These are phyloP conservation scores for Drosophila subsilvestris DNA, from an alignment of 2,888 invertebrate genomes.

Conservation along the genomic window DNA sequence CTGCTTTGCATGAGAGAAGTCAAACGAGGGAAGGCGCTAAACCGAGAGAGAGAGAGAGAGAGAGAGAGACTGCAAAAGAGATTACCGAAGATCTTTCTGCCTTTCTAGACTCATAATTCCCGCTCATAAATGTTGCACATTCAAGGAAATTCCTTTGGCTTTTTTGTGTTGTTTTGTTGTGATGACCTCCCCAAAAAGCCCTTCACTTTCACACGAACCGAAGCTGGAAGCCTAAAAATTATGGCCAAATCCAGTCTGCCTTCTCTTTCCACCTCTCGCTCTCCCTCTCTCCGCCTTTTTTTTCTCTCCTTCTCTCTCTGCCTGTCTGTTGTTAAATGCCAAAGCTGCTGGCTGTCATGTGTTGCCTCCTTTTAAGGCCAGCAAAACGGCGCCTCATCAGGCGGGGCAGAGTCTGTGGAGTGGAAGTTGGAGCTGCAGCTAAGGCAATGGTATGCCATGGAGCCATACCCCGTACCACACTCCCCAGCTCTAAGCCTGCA, in stretches of 20 bases:
- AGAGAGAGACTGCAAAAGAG: slow-evolving; percentile 22
- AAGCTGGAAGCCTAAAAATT: slow-evolving; percentile 34
- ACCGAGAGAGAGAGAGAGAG: slow-evolving; percentile 6
- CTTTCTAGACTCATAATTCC: slow-evolving; percentile 39
- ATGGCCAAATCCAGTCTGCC: slow-evolving; percentile 44
- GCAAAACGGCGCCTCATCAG: slow-evolving; percentile 49
- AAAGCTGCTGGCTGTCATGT: slow-evolving; percentile 59
- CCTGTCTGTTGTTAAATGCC: slow-evolving; percentile 51
- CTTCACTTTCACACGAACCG: slow-evolving; percentile 68
- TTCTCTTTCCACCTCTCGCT: not conserved
- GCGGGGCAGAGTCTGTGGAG: not conserved
- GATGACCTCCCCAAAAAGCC: slow-evolving; percentile 51
- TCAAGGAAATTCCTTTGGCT: slow-evolving; percentile 3
- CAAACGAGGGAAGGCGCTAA: slow-evolving; percentile 8
- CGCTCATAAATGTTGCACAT: slow-evolving; percentile 42
- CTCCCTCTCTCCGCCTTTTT: not conserved
- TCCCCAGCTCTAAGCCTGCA: slow-evolving; percentile 16
- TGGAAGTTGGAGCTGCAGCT: slow-evolving; percentile 22
- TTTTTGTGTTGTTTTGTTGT: slow-evolving; percentile 22
- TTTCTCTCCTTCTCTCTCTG: not conserved
- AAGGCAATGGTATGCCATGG: slow-evolving; percentile 24
- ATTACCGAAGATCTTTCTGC: slow-evolving; percentile 10
- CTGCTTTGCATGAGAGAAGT: slow-evolving; percentile 61
- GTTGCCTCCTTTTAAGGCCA: slow-evolving; percentile 61
- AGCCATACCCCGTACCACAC: slow-evolving; percentile 3